A percentile compares a stretch with the other conserved stretches of the same genome.
Evolutionary conservation across 1,140 invertebrate genomes (phyloP).

Genomic region (Megathymus violae): DNA sequence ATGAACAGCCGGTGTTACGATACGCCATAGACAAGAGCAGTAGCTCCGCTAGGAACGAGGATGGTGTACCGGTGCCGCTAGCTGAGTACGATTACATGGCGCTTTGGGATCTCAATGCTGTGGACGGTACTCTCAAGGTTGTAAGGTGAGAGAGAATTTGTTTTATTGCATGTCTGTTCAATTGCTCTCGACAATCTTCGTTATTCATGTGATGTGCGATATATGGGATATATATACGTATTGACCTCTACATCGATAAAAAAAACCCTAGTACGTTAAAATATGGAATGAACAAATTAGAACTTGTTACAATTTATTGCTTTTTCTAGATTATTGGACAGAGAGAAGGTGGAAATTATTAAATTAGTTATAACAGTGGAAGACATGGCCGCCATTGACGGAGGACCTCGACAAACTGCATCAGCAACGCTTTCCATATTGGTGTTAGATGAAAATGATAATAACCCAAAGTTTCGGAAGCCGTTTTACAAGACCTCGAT

Average conservation of each 20-base stretch:
- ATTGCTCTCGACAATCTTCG: too few relatives aligned
- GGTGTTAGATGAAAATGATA: conserved; percentile 95
- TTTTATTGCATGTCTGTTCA: too few relatives aligned
- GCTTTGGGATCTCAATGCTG: conserved; percentile 89
- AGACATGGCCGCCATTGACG: conserved; percentile 92
- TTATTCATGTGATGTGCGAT: too few relatives aligned
- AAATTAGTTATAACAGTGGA: conserved; percentile 91
- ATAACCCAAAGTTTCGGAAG: conserved; percentile 92
- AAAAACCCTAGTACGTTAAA: too few relatives aligned
- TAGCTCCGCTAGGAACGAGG: conserved; percentile 92
- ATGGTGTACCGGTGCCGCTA: conserved; percentile 87
- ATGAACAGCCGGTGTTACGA: conserved; percentile 89
- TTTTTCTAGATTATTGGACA: conserved; percentile 88
- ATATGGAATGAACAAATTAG: too few relatives aligned
- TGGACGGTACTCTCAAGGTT: conserved; percentile 89
- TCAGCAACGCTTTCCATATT: conserved; percentile 90
- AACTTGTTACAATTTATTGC: too few relatives aligned
- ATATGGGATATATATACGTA: too few relatives aligned
- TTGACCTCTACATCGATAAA: too few relatives aligned
- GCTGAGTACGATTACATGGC: conserved; percentile 90
- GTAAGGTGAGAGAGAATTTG: conserved; percentile 65
- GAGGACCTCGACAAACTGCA: conserved; percentile 87
- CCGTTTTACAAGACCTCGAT: conserved; percentile 91
- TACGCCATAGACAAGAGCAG: conserved; percentile 88
- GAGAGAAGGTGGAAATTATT: conserved; percentile 93